Percentiles rank a stretch among this genome's conserved stretches.
Conservation (phyloP, 1,140 invertebrate species). For the Zaprionus vittiger region DNA sequence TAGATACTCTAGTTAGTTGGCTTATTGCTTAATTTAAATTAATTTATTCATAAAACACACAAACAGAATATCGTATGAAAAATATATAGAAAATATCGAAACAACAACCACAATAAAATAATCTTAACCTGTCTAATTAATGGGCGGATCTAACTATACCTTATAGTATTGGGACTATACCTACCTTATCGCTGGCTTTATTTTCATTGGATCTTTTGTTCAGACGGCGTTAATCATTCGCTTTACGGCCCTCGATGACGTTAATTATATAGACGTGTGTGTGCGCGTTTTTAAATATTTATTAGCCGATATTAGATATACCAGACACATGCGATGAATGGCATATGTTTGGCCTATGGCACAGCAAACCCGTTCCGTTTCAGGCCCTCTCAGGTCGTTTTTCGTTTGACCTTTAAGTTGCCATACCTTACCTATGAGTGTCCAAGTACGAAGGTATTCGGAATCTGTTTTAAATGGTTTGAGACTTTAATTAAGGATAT, state of each 20-base stretch:
- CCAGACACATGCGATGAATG: conserved; percentile 18
- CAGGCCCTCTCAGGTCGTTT: conserved; percentile 1
- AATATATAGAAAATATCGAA: conserved; percentile 67
- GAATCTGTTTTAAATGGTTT: not conserved
- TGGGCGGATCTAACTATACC: conserved; percentile 12
- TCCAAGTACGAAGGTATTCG: not conserved
- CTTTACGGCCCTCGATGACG: conserved; percentile 57
- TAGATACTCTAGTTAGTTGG: conserved; percentile 76
- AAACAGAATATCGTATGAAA: conserved; percentile 65
- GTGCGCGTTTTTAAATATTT: conserved; percentile 65
- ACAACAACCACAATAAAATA: conserved; percentile 24
- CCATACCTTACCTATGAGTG: not conserved
- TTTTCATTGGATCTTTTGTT: conserved; percentile 57
- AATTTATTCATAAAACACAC: conserved; percentile 76
- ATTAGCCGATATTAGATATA: conserved; percentile 54
- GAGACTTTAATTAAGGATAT: no score
- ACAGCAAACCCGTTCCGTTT: conserved; percentile 56
- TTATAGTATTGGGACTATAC: not conserved
- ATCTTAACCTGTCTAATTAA: conserved; percentile 54
- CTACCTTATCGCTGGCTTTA: conserved; percentile 27
- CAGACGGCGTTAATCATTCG: conserved; percentile 69
- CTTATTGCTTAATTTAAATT: conserved; percentile 82
- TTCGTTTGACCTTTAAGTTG: conserved; percentile 46
- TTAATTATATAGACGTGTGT: conserved; percentile 70
- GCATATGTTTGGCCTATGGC: not conserved